Base-by-base conservation (phyloP, 1,140 invertebrate species). In the Cotesia vestalis region DNA sequence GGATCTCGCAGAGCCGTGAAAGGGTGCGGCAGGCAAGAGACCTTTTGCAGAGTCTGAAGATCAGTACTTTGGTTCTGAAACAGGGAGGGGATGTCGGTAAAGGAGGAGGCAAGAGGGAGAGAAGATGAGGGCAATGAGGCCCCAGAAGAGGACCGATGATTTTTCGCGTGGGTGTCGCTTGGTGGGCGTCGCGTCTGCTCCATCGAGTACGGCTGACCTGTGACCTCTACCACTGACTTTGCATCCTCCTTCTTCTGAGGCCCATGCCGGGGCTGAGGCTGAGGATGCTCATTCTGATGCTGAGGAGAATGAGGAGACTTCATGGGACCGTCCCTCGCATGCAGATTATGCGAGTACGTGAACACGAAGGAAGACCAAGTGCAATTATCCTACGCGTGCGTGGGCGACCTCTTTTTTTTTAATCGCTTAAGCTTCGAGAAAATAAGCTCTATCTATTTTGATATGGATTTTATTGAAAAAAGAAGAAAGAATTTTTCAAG, bases 331-430 rank as follows among this genome's bases (percentile, higher is more conserved):
- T 61, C 62, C 57, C 71, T 53, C 64, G 66, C 71, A 68, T 72
- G 66, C 66, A 68, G 69, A 71, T 71, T 53, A 69, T 69, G 69
- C 17, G 36, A 66, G 57, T 72, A 60, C 66, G 73, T 63, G 66
- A 51, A 74, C 35, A 27, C 66, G 62, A 61, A 40, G 73, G 71
- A 77, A 79, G 80, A 83, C 78, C 79, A 82, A 81, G 83, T 83
- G 83, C 85, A 86, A 86, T 86, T 86, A 87, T 87, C 84, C 84
- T 85, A 84, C 84, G 84, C 81, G 80, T 79, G 82, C 83, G 85
- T 86, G 79, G 81, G 83, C 79, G 81, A 82, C 75, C 76, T 78
- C 76, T 78, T 77, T 78, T 80, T 80, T 76, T 62, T 75, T 73
- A 73, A 77, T 68, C 51, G 34, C 69, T n/a, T 27, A 69, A 46